phyloP scores from a whole-genome alignment of 2,113 vertebrate genomes.

The Myotis lucifugus region DNA sequence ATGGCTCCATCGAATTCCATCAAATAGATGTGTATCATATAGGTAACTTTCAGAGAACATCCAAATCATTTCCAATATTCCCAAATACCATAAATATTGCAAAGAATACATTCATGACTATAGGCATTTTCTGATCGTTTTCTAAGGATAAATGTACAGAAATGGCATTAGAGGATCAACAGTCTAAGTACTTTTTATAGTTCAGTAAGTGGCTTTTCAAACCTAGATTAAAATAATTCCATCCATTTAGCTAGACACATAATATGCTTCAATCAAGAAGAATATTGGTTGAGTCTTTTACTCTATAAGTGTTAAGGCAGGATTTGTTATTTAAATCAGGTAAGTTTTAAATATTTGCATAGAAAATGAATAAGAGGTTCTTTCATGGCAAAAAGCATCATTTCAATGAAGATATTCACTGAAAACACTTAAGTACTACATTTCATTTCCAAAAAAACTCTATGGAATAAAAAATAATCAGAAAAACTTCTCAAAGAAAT shows the following conservation, averaged over 20 bases:
- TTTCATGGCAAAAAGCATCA: background rate
- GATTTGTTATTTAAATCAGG: background rate
- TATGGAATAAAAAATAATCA: background rate
- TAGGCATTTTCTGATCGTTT: background rate
- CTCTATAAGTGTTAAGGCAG: background rate
- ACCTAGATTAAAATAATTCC: conserved; percentile 1
- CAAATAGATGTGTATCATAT: background rate
- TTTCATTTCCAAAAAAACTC: background rate
- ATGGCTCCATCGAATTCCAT: background rate
- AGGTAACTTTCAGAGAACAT: background rate
- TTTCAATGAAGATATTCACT: background rate
- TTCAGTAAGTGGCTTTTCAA: background rate
- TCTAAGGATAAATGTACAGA: background rate
- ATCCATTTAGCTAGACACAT: background rate
- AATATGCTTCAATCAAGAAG: background rate
- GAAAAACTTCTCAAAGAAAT: conserved; percentile 12
- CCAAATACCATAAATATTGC: background rate
- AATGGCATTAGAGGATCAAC: background rate
- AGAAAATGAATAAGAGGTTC: background rate
- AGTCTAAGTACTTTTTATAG: background rate
- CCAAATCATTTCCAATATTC: background rate
- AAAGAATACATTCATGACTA: background rate
- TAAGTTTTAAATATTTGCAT: background rate
- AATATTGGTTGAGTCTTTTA: background rate
- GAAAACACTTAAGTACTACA: background rate